Conservation (phyloP, 2,797 vertebrate genomes). For the Neosalanx taihuensis region DNA sequence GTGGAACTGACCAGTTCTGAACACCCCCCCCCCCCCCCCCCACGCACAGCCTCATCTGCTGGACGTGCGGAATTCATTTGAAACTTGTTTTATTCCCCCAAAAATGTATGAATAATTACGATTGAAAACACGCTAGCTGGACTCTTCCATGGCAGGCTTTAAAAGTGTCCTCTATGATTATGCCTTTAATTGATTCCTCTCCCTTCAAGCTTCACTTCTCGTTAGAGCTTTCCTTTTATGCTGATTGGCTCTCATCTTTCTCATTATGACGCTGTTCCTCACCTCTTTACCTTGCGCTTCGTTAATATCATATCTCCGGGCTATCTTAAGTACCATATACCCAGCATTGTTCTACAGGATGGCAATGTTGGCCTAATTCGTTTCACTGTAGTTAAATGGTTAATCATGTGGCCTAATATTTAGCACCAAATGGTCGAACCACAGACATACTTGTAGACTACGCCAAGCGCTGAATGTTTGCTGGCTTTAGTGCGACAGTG, state of each 20-base stretch:
- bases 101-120: not conserved
- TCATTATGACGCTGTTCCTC: constrained; percentile 29
- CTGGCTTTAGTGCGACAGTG: too few species aligned
- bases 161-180: not conserved
- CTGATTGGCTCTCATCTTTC: constrained; percentile 14
- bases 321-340: constrained; percentile 24
- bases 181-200: not conserved
- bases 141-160: not conserved
- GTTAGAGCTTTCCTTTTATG: constrained; percentile 13
- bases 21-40: too few species aligned
- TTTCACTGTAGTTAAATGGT: constrained; percentile 29
- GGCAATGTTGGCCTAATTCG: constrained; percentile 39
- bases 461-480: not conserved
- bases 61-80: too few species aligned
- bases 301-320: constrained; percentile 40
- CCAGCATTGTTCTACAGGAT: constrained; percentile 24
- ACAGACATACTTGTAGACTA: not conserved
- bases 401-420: constrained; percentile 3
- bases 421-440: constrained; percentile 19
- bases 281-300: constrained; percentile 20
- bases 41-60: too few species aligned
- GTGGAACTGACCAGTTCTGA: too few species aligned
- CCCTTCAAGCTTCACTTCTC: not conserved
- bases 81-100: not conserved
- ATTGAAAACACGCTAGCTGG: not conserved